phyloP scores from a whole-genome alignment of 2,113 vertebrate species.

The Scomber japonicus region DNA sequence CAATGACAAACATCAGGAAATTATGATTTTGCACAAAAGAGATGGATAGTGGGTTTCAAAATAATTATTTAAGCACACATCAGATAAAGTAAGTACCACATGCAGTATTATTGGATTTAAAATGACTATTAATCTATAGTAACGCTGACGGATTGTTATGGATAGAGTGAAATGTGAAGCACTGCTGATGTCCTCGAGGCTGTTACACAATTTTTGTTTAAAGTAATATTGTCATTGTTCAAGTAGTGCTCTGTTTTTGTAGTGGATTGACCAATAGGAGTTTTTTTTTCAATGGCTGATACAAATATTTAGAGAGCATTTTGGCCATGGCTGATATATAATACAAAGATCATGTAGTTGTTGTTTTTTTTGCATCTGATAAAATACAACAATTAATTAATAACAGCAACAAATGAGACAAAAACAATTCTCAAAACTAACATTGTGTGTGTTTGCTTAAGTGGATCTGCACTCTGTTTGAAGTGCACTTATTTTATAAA shows the following conservation, averaged over 20 bases:
- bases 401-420: too few species aligned
- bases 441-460: too few species aligned
- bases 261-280: too few species aligned
- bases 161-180: slow-evolving; percentile 1
- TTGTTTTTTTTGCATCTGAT: too few species aligned
- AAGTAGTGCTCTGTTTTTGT: background rate
- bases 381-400: too few species aligned
- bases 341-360: too few species aligned
- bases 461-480: too few species aligned
- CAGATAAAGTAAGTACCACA: slow-evolving; percentile 37
- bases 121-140: slow-evolving; percentile 26
- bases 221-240: background rate
- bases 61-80: slow-evolving; percentile 54
- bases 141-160: slow-evolving; percentile 12
- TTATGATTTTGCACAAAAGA: slow-evolving; percentile 43
- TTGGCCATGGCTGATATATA: too few species aligned
- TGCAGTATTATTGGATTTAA: slow-evolving; percentile 39
- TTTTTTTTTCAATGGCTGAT: too few species aligned
- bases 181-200: background rate
- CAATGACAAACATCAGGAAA: slow-evolving; percentile 62
- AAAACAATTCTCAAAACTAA: too few species aligned
- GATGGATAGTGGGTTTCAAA: slow-evolving; percentile 43
- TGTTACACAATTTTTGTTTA: background rate
- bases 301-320: too few species aligned
- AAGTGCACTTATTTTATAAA: too few species aligned